Conservation (phyloP, 2,888 invertebrate species). For the Lacanobia wlatinum region DNA sequence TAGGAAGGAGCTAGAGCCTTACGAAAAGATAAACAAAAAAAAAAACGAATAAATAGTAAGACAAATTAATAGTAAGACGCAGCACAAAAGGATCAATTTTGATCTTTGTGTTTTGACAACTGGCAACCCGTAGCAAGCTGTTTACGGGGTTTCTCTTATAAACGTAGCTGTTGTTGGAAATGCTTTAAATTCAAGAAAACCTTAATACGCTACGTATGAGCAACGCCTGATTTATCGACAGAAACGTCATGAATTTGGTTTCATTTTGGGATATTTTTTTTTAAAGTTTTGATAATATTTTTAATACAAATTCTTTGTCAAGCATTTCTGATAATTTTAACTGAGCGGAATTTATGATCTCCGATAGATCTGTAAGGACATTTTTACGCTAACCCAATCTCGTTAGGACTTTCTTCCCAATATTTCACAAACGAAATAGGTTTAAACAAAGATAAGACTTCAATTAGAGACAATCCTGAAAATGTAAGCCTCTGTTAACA, state of each 20-base stretch:
- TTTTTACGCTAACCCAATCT: background rate
- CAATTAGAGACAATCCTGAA: constrained; percentile 4
- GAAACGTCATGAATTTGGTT: background rate
- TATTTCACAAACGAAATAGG: background rate
- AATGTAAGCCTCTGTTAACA: constrained; percentile 15
- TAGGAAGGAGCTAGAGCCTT: constrained; percentile 37
- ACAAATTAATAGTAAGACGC: background rate
- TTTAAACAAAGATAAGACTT: background rate
- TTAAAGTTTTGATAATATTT: background rate
- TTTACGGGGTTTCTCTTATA: background rate
- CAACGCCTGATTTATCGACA: background rate
- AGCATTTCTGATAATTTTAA: background rate
- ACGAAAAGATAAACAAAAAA: constrained; percentile 2
- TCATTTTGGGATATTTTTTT: background rate
- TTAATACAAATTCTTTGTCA: background rate
- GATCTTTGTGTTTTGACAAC: background rate
- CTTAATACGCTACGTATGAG: background rate
- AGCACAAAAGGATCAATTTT: background rate
- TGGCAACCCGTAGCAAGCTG: background rate
- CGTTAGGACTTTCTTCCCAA: background rate
- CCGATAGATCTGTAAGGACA: background rate
- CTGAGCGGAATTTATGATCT: background rate
- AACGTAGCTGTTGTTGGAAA: background rate
- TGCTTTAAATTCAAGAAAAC: background rate
- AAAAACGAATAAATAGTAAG: background rate